These are phyloP conservation scores for Cygnus buccinator DNA, from an alignment of 2,113 vertebrate genomes.

Conservation along the genomic window DNA sequence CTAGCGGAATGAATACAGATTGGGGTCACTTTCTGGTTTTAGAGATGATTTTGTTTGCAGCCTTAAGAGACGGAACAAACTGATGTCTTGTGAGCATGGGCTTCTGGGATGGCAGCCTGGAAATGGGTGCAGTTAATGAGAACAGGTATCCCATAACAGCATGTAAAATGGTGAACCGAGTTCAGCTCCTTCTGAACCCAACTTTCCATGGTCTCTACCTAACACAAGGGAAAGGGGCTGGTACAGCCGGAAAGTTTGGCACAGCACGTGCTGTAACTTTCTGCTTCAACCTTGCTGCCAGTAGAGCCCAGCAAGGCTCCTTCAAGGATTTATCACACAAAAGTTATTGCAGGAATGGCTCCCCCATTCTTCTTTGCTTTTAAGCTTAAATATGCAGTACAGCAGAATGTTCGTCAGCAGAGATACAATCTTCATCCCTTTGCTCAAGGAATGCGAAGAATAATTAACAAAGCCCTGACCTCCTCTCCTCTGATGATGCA, in stretches of 20 bases:
- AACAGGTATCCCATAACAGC: not conserved
- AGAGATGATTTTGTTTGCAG: not conserved
- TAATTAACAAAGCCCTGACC: not conserved
- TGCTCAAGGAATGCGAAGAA: not conserved
- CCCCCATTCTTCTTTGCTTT: not conserved
- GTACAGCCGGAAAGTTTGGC: not conserved
- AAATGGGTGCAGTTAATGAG: not conserved
- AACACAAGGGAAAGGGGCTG: not conserved
- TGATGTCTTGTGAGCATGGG: not conserved
- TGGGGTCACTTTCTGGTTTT: not conserved
- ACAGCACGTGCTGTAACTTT: not conserved
- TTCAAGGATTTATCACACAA: not conserved
- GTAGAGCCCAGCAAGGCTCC: not conserved
- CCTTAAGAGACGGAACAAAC: not conserved
- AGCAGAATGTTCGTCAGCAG: not conserved
- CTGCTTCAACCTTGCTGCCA: not conserved
- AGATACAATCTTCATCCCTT: constrained; percentile 2
- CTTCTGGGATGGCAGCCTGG: not conserved
- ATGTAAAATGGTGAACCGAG: not conserved
- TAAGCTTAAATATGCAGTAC: not conserved
- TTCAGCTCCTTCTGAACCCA: not conserved
- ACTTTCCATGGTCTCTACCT: not conserved
- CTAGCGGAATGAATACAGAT: not conserved
- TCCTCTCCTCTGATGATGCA: not conserved
- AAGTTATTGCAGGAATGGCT: not conserved